These are phyloP conservation scores for Ascidia mentula DNA, from an alignment of 23 tunicate genomes.

Conservation along the genomic window DNA sequence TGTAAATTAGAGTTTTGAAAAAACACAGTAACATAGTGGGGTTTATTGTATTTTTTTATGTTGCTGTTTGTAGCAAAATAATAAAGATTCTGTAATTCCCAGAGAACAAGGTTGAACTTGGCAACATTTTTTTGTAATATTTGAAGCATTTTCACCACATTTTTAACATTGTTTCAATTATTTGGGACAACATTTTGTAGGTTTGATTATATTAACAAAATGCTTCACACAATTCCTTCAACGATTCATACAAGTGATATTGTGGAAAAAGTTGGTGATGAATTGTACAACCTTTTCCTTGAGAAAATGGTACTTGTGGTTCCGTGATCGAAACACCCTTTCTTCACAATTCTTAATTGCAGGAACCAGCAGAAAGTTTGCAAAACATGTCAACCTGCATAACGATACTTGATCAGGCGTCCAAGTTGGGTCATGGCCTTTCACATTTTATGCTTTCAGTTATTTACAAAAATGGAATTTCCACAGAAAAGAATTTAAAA, in stretches of 20 bases:
- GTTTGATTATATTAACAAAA: constrained; percentile 15
- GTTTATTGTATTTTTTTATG: neutral
- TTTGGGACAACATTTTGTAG: too few species aligned
- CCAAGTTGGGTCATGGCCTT: constrained; percentile 49
- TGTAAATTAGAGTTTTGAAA: neutral
- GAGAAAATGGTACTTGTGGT: constrained; percentile 30
- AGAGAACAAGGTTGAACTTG: too few species aligned
- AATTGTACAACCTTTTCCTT: constrained; percentile 33
- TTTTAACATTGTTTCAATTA: too few species aligned
- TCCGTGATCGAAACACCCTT: neutral
- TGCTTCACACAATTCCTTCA: constrained; percentile 24
- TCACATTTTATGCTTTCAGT: constrained; percentile 62
- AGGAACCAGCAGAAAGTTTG: constrained; percentile 48
- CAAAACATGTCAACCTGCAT: constrained; percentile 25
- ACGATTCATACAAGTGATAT: constrained; percentile 22
- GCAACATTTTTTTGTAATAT: too few species aligned
- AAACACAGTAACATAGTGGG: neutral
- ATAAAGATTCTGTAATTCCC: too few species aligned
- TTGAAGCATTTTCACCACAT: too few species aligned
- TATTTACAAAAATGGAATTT: constrained; percentile 79
- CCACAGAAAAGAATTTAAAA: constrained; percentile 24
- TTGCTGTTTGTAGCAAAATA: too few species aligned
- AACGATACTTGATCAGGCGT: constrained; percentile 41
- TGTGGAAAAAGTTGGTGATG: constrained; percentile 15
- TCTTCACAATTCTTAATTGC: neutral